Evolutionary conservation across 37 sponge, comb jelly and placozoan genomes (phyloP), one percentile per base, ranked within the genome.

Genomic region (Bolinopsis microptera): DNA sequence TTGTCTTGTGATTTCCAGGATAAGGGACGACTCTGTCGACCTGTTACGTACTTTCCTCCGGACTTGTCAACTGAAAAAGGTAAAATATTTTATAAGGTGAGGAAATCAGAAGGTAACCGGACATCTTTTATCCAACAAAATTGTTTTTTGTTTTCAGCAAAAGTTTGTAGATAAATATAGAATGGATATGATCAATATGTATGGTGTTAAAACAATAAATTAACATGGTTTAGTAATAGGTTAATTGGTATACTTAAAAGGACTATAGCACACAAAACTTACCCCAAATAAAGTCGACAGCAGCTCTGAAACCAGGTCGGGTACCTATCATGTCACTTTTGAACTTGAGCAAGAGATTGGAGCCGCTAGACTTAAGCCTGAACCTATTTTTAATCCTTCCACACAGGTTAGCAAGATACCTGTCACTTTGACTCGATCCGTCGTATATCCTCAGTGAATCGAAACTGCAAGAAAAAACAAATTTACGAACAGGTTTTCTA

Each of bases 381-480:
- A 34, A 24, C 41, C 24, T 27, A n/a, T 21, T 39, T 2, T 39
- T 13, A 0, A 86, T 3, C 25, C 32, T 9, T 39, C 61, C 61
- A 40, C 90, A 86, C 3, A 86, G 25, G 27, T 86, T 86, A 2
- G 41, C 90, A 0, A 86, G 27, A 28, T 24, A 41, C n/a, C 36
- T 22, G 61, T 41, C 61, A 86, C 90, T 40, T 27, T 86, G 48
- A 8, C 13, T 39, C 61, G 13, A 9, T 26, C 90, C 90, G 26
- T 86, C 90, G 61, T 33, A 86, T 39, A 86, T 40, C 3, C 61
- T 28, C 27, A 86, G 90, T n/a, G 48, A 86, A 86, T 86, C 90
- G 26, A 36, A 86, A 9, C 90, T 86, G 90, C 13, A 21, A n/a
- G n/a, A n/a, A n/a, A n/a, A n/a, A n/a, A n/a, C n/a, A n/a, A n/a